phyloP scores from a whole-genome alignment of 2,113 vertebrate species.

The Pomatostomus ruficeps region DNA sequence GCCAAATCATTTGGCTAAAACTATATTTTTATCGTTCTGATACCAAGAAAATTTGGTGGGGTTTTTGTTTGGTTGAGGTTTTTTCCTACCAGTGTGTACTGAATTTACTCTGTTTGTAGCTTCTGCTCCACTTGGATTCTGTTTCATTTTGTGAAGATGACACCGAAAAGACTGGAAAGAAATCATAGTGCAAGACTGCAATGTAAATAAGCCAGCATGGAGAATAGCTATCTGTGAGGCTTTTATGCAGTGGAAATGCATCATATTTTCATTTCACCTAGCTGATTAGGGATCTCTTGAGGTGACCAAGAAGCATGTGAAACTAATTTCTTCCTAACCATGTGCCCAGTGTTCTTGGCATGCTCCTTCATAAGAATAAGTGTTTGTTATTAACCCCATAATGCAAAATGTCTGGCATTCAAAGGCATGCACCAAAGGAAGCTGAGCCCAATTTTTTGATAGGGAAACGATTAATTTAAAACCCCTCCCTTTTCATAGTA shows the following conservation, averaged over 20 bases:
- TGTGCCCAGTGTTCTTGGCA: constrained; percentile 44
- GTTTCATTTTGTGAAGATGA: constrained; percentile 53
- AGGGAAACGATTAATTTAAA: neutral
- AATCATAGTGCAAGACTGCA: constrained; percentile 48
- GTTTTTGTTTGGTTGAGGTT: neutral
- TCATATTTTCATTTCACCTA: constrained; percentile 46
- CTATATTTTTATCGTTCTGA: neutral
- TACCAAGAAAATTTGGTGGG: neutral
- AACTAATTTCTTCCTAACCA: constrained; percentile 60
- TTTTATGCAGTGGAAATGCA: constrained; percentile 35
- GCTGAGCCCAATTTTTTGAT: neutral
- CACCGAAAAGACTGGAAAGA: constrained; percentile 49
- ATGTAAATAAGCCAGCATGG: constrained; percentile 39
- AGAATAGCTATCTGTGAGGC: constrained; percentile 28
- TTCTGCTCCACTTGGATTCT: constrained; percentile 41
- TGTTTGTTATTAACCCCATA: constrained; percentile 49
- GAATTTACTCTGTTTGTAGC: constrained; percentile 57
- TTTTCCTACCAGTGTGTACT: neutral
- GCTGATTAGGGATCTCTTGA: constrained; percentile 52
- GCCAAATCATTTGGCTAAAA: neutral
- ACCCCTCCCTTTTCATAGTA: neutral
- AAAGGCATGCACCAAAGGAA: neutral
- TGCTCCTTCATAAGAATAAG: constrained; percentile 34
- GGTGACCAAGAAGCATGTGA: constrained; percentile 55
- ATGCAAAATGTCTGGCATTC: constrained; percentile 29